Conservation (phyloP, 1,140 invertebrate species). For the Leptinotarsa texana region DNA sequence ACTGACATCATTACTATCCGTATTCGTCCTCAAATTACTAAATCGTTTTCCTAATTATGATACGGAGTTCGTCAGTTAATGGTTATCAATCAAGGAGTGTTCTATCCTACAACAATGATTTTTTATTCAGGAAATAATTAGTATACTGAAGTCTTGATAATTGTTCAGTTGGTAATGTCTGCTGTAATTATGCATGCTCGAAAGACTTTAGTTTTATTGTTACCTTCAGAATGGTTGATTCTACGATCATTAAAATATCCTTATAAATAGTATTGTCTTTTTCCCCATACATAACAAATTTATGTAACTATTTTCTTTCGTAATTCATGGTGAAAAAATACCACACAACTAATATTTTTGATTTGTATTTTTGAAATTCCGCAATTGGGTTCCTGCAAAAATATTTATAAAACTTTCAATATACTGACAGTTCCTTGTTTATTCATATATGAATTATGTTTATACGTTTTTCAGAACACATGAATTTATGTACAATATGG, state of each 20-base stretch:
- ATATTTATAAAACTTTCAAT: no score
- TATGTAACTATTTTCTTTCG: no score
- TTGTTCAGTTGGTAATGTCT: constrained; percentile 13
- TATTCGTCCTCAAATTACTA: neutral
- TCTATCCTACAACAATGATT: neutral
- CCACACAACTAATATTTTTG: no score
- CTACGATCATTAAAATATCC: neutral
- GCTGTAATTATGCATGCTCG: neutral
- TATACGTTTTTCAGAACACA: no score
- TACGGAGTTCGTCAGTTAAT: neutral
- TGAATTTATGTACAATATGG: no score
- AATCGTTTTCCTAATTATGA: neutral
- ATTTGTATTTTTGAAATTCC: no score
- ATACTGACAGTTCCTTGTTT: no score
- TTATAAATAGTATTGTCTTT: no score
- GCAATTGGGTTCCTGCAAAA: no score
- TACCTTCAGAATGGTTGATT: neutral
- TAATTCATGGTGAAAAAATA: no score
- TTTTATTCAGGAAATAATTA: neutral
- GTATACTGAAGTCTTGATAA: neutral
- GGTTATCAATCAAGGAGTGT: neutral
- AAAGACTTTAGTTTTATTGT: neutral
- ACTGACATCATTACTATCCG: neutral
- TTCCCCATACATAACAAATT: no score
- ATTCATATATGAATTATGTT: no score